Evolutionary conservation across 30 jellyfish, hydroid and myxozoan species (phyloP).

Genomic region (Turritopsis dohrnii): DNA sequence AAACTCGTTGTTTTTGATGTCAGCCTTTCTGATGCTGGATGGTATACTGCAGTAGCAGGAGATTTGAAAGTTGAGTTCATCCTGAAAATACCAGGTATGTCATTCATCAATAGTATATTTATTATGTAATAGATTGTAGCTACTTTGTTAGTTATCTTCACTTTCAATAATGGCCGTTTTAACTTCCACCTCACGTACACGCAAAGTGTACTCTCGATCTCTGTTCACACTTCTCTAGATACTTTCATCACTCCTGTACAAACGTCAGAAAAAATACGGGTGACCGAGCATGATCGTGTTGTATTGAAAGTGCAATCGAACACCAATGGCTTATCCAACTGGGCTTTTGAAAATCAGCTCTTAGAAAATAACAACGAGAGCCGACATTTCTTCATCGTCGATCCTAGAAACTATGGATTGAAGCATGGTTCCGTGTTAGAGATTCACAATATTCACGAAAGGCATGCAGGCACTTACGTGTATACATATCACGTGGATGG

Average conservation of each 20-base stretch:
- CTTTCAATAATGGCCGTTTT: not conserved
- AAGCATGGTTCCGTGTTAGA: not conserved
- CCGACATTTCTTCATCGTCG: not conserved
- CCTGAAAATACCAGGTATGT: not conserved
- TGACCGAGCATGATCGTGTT: not conserved
- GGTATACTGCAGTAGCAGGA: not conserved
- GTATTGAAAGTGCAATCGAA: not conserved
- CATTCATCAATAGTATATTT: no score
- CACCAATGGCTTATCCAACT: not conserved
- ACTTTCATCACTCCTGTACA: not conserved
- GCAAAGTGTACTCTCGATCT: not conserved
- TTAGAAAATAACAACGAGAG: not conserved
- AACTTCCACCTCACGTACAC: not conserved
- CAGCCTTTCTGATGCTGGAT: constrained; percentile 2
- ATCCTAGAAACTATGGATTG: not conserved
- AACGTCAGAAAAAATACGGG: not conserved
- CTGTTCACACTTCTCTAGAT: not conserved
- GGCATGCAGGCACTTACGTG: constrained; percentile 4
- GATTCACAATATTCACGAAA: constrained; percentile 3
- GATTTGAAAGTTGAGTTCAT: not conserved
- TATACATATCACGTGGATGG: not conserved
- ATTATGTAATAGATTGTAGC: not conserved
- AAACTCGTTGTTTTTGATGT: not conserved
- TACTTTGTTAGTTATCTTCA: not conserved
- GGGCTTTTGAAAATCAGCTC: constrained; percentile 1